phyloP scores from a whole-genome alignment of 2,888 invertebrate genomes.

The Noctuana brunneofusca region DNA sequence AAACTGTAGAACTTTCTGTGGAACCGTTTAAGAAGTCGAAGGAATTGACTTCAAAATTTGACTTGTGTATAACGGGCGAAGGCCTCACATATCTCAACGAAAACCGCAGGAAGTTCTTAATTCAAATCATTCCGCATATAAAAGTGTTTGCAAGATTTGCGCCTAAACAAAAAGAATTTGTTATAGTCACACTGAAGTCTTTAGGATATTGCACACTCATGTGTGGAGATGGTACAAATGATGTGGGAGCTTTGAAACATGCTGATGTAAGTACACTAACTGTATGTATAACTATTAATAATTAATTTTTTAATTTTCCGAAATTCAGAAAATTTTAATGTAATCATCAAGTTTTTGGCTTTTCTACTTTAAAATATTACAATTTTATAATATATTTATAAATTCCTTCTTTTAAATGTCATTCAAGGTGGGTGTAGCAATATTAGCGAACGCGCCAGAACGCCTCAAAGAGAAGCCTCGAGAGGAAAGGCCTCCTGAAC shows the following conservation, averaged over 20 bases:
- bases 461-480: conserved; percentile 72
- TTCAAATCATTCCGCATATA: conserved; percentile 91
- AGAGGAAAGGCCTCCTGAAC: conserved; percentile 86
- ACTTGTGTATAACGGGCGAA: conserved; percentile 98
- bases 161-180: conserved; percentile 99
- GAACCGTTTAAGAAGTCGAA: conserved; percentile 73
- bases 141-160: conserved; percentile 98
- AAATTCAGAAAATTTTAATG: no score
- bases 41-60: conserved; percentile 88
- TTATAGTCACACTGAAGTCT: conserved; percentile 93
- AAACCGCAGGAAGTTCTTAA: conserved; percentile 84
- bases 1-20: conserved; percentile 79
- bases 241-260: conserved; percentile 99
- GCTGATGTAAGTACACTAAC: conserved; percentile 91
- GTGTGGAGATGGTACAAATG: conserved; percentile 99
- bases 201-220: conserved; percentile 96
- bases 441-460: conserved; percentile 88
- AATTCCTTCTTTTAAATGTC: not conserved
- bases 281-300: not conserved
- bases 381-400: not conserved
- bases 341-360: no score
- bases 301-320: not conserved
- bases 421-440: conserved; percentile 91
- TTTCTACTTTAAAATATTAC: no score
- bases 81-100: conserved; percentile 88